Percentiles rank a stretch among this genome's conserved stretches.
Conservation (phyloP, 2,113 vertebrate genomes). For the Martes martes region DNA sequence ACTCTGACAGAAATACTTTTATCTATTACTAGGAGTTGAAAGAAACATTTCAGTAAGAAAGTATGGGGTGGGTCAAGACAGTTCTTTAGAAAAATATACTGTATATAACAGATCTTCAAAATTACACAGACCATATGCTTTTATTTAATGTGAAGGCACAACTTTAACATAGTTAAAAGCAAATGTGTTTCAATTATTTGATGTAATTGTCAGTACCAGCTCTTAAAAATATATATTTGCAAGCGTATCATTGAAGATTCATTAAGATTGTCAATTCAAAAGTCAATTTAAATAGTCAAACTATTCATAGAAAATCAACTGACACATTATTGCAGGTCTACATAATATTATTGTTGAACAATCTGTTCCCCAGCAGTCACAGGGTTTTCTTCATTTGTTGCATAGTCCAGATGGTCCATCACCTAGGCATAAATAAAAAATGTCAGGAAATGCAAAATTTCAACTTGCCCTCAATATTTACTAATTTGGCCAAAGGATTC, state of each 20-base stretch:
- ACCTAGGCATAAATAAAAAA: slow-evolving; percentile 69
- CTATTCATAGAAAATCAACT: slow-evolving; percentile 65
- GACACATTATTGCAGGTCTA: slow-evolving; percentile 41
- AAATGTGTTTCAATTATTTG: slow-evolving; percentile 73
- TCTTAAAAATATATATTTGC: slow-evolving; percentile 80
- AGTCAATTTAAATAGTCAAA: slow-evolving; percentile 64
- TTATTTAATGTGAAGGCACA: slow-evolving; percentile 84
- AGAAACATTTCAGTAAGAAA: slow-evolving; percentile 62
- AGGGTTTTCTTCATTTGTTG: slow-evolving; percentile 82
- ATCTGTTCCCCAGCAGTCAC: slow-evolving; percentile 68
- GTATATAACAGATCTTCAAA: slow-evolving; percentile 78
- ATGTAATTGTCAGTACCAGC: slow-evolving; percentile 67
- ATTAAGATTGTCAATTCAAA: slow-evolving; percentile 72
- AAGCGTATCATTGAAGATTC: slow-evolving; percentile 58
- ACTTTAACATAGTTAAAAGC: slow-evolving; percentile 76
- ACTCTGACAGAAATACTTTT: slow-evolving; percentile 23
- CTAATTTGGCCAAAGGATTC: neutral
- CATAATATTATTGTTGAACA: slow-evolving; percentile 70
- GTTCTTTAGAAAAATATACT: slow-evolving; percentile 81
- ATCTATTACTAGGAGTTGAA: slow-evolving; percentile 43
- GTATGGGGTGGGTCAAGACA: slow-evolving; percentile 38
- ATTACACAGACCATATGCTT: slow-evolving; percentile 80
- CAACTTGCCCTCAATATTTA: neutral
- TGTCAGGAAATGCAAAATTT: slow-evolving; percentile 41
- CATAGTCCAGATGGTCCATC: slow-evolving; percentile 82